Base-by-base conservation (phyloP, 2,888 invertebrate species). In the Thereva unica region DNA sequence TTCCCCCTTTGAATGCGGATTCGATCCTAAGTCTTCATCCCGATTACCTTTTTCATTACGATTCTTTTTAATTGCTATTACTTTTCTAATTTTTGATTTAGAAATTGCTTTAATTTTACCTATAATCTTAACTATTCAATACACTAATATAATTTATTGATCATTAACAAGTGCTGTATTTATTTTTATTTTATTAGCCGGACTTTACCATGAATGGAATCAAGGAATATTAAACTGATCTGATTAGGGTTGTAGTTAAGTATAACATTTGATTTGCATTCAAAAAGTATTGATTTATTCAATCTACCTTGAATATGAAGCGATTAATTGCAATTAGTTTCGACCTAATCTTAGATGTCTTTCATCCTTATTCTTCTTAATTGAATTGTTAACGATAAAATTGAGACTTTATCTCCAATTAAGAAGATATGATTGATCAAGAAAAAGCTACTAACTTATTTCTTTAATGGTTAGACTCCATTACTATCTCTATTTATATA, bases 81-180 rank as follows among this genome's bases (percentile, higher is more conserved):
- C 89, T 82, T 89, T 89, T 77, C 80, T 89, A 83, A 87, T 89
- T 82, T 89, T 89, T 83, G 88, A 89, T 83, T 84, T 89, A 69
- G 88, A 89, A 86, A 87, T 89, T 81, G 84, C 85, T 0, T 72
- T 89, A 76, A 80, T 88, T 76, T 76, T 88, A 0, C 87, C 87
- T 0, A 80, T 86, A 78, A 84, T 86, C 73, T 75, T 81, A 70
- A 77, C 76, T 64, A 70, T 82, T 71, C 75, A 80, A 73, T 72
- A 73, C 66, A 74, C 75, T 35, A 78, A 78, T 68, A 65, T 78
- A 61, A 41, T 73, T 35, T 72, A 71, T 52, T 81, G 78, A 74
- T 64, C 71, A 23, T 37, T 71, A 3, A 74, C 77, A 42, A 72
- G 72, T n/a, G 69, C 74, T 66, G 82, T 83, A 74, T 83, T 86